A percentile compares a stretch with the other conserved stretches of the same genome.
These are phyloP conservation scores for Habrosyne pyritoides DNA, from an alignment of 2,888 invertebrate species.

Conservation along the genomic window DNA sequence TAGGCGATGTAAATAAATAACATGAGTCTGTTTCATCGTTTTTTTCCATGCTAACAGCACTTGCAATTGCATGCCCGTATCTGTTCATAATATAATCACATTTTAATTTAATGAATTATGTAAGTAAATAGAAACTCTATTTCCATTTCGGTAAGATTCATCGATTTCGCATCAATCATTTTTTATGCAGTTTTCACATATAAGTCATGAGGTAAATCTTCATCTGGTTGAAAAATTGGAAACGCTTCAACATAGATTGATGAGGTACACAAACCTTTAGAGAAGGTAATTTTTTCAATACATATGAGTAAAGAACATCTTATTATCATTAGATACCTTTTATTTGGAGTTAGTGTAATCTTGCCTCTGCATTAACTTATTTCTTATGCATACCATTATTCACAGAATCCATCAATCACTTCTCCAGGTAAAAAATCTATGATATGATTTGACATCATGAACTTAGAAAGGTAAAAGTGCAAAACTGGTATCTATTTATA, in stretches of 20 bases:
- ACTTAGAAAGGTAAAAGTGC: background rate
- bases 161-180: conserved; percentile 14
- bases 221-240: background rate
- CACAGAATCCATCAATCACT: too few species aligned
- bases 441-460: too few species aligned
- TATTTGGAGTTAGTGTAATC: too few species aligned
- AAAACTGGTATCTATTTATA: background rate
- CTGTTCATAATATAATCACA: conserved; percentile 25
- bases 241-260: background rate
- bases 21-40: conserved; percentile 2
- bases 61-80: conserved; percentile 15
- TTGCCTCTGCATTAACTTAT: too few species aligned
- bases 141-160: conserved; percentile 28
- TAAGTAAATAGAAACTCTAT: conserved; percentile 16
- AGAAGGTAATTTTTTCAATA: background rate
- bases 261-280: background rate
- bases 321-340: background rate
- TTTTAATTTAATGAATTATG: conserved; percentile 32
- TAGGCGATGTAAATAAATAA: conserved; percentile 3
- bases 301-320: background rate
- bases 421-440: too few species aligned
- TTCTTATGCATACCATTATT: too few species aligned
- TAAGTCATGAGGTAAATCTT: background rate
- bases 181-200: background rate
- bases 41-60: background rate